Evolutionary conservation across 1,140 invertebrate genomes (phyloP).

Genomic region (Octopus sinensis): DNA sequence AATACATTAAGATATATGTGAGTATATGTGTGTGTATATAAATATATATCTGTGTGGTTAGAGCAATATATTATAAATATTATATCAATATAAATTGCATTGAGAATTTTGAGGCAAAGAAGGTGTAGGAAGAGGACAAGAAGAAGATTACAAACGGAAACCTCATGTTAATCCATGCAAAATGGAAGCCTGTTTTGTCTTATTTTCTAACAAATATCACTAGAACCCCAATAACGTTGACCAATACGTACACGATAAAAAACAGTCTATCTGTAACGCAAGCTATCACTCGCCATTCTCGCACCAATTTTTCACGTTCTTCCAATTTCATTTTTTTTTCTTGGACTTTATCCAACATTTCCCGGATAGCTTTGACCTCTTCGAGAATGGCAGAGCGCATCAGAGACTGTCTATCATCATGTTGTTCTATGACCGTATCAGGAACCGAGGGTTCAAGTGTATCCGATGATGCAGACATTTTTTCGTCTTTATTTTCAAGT

Average conservation of each 20-base stretch:
- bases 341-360: constrained; percentile 35
- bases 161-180: neutral
- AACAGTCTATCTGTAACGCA: constrained; percentile 55
- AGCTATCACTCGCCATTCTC: constrained; percentile 55
- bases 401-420: neutral
- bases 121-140: neutral
- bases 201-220: constrained; percentile 46
- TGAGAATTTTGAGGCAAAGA: neutral
- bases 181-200: neutral
- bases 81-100: neutral
- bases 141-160: neutral
- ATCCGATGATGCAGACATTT: constrained; percentile 12
- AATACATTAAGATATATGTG: neutral
- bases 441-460: neutral
- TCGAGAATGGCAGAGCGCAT: constrained; percentile 25
- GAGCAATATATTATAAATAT: neutral
- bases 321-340: constrained; percentile 34
- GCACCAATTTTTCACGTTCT: constrained; percentile 34
- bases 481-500: constrained; percentile 32
- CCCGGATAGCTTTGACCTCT: constrained; percentile 42
- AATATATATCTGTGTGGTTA: neutral
- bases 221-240: constrained; percentile 48
- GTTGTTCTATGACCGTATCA: constrained; percentile 7
- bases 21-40: neutral
- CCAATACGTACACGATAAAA: constrained; percentile 53